phyloP scores from a whole-genome alignment of 1,140 invertebrate genomes.

The Heliconius nattereri region DNA sequence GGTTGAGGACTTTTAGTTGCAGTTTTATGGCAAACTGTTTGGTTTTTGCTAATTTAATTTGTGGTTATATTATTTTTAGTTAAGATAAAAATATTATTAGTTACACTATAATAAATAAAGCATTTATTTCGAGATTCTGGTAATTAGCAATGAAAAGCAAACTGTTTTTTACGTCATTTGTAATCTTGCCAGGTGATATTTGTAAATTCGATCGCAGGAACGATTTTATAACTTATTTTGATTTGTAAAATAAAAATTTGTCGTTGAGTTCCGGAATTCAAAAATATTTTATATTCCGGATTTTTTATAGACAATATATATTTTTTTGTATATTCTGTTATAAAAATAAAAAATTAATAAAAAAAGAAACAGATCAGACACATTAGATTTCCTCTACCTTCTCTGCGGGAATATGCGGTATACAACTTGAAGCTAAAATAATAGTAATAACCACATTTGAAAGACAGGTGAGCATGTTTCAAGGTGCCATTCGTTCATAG shows the following conservation, averaged over 20 bases:
- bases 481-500: not conserved
- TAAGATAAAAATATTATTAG: not conserved
- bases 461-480: not conserved
- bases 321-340: not conserved
- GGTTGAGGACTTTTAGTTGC: slow-evolving; percentile 2
- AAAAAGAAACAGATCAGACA: too few relatives aligned
- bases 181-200: too few relatives aligned
- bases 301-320: not conserved
- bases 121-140: too few relatives aligned
- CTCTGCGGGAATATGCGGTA: too few relatives aligned
- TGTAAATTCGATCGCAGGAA: too few relatives aligned
- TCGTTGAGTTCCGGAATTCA: not conserved
- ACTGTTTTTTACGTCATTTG: too few relatives aligned
- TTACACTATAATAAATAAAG: too few relatives aligned
- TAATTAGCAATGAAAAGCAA: too few relatives aligned
- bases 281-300: not conserved
- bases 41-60: not conserved
- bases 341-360: not conserved
- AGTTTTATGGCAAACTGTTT: not conserved
- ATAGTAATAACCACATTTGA: not conserved
- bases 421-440: too few relatives aligned
- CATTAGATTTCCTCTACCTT: too few relatives aligned
- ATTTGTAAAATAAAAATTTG: too few relatives aligned
- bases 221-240: too few relatives aligned
- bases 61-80: not conserved